phyloP scores from a whole-genome alignment of 2,797 vertebrate species.

The Arctocebus calabarensis region DNA sequence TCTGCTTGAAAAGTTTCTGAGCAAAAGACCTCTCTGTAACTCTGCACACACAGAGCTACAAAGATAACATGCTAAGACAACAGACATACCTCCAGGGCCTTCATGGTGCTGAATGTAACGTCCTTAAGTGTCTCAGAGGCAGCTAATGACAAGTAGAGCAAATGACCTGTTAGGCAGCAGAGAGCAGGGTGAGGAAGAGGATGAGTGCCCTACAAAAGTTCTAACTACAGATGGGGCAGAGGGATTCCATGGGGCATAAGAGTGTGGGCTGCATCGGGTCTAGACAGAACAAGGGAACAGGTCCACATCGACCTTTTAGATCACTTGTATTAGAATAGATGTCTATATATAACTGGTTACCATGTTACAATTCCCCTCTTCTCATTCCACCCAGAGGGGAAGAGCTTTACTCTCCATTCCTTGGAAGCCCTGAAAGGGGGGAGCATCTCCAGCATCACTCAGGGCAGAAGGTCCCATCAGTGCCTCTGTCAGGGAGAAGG shows the following conservation, averaged over 20 bases:
- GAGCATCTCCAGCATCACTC: neutral
- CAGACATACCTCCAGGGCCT: neutral
- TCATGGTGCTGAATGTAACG: too few species aligned
- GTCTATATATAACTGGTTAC: neutral
- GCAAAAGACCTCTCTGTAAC: neutral
- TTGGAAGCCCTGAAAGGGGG: neutral
- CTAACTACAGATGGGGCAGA: neutral
- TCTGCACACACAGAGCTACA: neutral
- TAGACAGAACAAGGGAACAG: neutral
- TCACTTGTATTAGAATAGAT: neutral
- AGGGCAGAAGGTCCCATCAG: neutral
- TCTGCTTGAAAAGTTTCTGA: neutral
- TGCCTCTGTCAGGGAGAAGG: neutral
- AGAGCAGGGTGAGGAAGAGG: neutral
- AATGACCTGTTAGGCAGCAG: neutral
- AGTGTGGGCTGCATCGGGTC: neutral
- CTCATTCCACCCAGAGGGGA: neutral
- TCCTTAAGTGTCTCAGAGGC: neutral
- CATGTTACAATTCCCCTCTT: neutral
- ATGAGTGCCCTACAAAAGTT: neutral
- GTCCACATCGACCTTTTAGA: neutral
- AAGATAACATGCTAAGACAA: neutral
- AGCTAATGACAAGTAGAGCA: neutral
- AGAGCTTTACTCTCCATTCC: neutral
- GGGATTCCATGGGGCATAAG: rapidly evolving